Percentiles rank a stretch among this genome's conserved stretches.
Conservation (phyloP, 2,888 invertebrate genomes). For the Sialis lutaria region DNA sequence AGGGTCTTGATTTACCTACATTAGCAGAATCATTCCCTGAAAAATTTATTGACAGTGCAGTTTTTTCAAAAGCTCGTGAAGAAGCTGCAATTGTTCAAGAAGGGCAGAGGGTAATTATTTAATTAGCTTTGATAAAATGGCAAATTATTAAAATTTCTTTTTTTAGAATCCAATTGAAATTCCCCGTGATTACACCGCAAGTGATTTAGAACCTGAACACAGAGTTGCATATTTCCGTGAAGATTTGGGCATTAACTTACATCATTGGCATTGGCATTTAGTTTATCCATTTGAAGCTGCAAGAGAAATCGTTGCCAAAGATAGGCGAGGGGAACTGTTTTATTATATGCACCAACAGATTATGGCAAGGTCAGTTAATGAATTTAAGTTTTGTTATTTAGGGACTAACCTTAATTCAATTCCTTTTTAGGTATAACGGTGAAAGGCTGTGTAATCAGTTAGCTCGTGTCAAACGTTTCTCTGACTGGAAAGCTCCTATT, state of each 20-base stretch:
- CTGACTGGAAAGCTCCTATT: slow-evolving; percentile 50
- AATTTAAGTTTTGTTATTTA: not conserved
- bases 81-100: slow-evolving; percentile 42
- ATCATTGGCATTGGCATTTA: slow-evolving; percentile 87
- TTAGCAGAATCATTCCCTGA: slow-evolving; percentile 66
- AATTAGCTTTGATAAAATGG: not conserved
- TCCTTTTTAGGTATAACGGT: slow-evolving; percentile 43
- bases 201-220: slow-evolving; percentile 58
- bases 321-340: slow-evolving; percentile 63
- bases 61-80: slow-evolving; percentile 51
- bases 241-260: slow-evolving; percentile 69
- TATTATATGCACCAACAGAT: slow-evolving; percentile 65
- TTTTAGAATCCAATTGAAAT: slow-evolving; percentile 46
- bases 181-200: slow-evolving; percentile 58
- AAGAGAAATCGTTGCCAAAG: slow-evolving; percentile 45
- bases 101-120: slow-evolving; percentile 38
- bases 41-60: slow-evolving; percentile 60
- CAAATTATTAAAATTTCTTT: slow-evolving; percentile 2
- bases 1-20: slow-evolving; percentile 49
- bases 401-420: not conserved
- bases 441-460: slow-evolving; percentile 60
- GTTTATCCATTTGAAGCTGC: slow-evolving; percentile 64
- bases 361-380: slow-evolving; percentile 27
- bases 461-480: slow-evolving; percentile 39
- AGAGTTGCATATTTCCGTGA: slow-evolving; percentile 71